A percentile compares a stretch with the other conserved stretches of the same genome.
These are phyloP conservation scores for Poicephalus gulielmi DNA, from an alignment of 2,113 vertebrate species.

Conservation along the genomic window DNA sequence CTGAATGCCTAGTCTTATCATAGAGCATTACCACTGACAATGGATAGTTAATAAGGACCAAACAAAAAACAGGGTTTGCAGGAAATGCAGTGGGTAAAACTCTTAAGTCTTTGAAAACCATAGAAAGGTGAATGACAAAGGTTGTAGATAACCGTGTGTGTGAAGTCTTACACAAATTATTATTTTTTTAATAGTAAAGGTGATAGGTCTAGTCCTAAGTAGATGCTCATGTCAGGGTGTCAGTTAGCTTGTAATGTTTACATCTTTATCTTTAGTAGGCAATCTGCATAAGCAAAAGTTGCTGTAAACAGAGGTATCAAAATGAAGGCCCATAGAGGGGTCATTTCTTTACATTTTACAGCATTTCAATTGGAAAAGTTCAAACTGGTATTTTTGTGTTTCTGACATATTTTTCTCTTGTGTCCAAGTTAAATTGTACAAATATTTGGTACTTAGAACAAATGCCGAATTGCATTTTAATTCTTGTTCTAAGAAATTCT, in stretches of 20 bases:
- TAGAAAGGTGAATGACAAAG: not conserved
- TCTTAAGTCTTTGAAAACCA: not conserved
- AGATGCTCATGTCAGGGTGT: not conserved
- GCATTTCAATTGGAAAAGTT: not conserved
- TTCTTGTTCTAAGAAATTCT: not conserved
- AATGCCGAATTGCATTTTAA: not conserved
- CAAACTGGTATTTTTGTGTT: not conserved
- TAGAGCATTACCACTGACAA: not conserved
- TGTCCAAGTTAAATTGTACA: not conserved
- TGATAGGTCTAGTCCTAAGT: not conserved
- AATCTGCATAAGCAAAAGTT: not conserved
- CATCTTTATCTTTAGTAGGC: not conserved
- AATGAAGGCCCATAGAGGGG: not conserved
- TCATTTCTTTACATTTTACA: not conserved
- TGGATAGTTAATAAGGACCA: not conserved
- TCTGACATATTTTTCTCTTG: not conserved
- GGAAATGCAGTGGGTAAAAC: not conserved
- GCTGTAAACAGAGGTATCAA: not conserved
- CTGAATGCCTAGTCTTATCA: not conserved
- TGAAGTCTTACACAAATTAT: not conserved
- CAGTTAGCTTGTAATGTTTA: not conserved
- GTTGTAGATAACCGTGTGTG: rapidly evolving
- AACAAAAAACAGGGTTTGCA: not conserved
- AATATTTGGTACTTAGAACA: not conserved
- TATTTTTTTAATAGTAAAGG: not conserved